Percentiles rank a stretch among this genome's conserved stretches.
Conservation (phyloP, 1,140 invertebrate genomes). For the Bombus consobrinus region DNA sequence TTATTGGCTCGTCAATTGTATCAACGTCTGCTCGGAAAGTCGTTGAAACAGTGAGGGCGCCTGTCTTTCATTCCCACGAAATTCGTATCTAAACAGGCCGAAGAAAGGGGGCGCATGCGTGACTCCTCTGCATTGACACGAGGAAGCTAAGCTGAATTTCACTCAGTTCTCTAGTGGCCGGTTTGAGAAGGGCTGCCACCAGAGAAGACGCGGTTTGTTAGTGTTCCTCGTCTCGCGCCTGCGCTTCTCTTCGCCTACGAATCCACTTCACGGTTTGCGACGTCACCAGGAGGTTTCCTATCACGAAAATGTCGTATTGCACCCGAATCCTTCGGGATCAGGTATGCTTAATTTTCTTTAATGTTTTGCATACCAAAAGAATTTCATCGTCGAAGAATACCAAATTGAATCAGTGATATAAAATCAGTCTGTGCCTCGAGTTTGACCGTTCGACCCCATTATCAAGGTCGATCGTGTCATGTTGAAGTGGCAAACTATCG, state of each 20-base stretch:
- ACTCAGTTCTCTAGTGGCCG: slow-evolving; percentile 81
- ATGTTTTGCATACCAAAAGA: neutral
- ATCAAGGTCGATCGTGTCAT: slow-evolving; percentile 36
- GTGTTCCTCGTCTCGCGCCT: slow-evolving; percentile 44
- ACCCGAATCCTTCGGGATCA: slow-evolving; percentile 89
- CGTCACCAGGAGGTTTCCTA: slow-evolving; percentile 45
- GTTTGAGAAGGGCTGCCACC: slow-evolving; percentile 83
- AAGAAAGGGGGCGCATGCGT: slow-evolving; percentile 69
- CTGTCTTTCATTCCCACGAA: neutral
- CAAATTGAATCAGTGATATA: neutral
- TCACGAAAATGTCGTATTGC: slow-evolving; percentile 88
- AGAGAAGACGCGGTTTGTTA: slow-evolving; percentile 33
- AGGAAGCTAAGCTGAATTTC: slow-evolving; percentile 48
- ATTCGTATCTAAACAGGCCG: neutral
- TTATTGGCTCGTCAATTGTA: neutral
- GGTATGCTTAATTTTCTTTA: slow-evolving; percentile 78
- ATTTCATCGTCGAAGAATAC: neutral
- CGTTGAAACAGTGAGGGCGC: neutral
- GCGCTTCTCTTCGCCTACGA: slow-evolving; percentile 41
- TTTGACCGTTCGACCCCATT: slow-evolving; percentile 19
- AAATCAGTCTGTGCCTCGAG: neutral
- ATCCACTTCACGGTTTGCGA: slow-evolving; percentile 51
- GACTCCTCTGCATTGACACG: slow-evolving; percentile 66
- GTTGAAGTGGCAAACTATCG: no score
- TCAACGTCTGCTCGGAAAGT: neutral